Percentiles rank a stretch among this genome's conserved stretches.
These are phyloP conservation scores for Leucoptera coffeella DNA, from an alignment of 2,888 invertebrate species.

Conservation along the genomic window DNA sequence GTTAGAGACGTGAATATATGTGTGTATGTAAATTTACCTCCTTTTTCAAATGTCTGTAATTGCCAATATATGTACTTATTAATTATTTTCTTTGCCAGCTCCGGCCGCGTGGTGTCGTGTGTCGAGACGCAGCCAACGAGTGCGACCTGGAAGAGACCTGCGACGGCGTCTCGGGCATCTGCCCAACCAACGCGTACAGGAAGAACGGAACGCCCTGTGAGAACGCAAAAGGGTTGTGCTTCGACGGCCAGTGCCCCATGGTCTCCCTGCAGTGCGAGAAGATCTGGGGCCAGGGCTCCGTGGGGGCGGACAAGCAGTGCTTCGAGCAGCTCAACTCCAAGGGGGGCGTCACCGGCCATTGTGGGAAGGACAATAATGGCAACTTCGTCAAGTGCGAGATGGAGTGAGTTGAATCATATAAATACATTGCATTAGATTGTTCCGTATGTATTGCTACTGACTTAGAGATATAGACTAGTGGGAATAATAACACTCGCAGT, in stretches of 20 bases:
- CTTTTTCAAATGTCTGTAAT: background rate
- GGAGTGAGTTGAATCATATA: conserved; percentile 79
- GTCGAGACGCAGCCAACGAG: conserved; percentile 82
- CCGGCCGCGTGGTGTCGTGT: conserved; percentile 68
- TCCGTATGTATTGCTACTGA: too few species aligned
- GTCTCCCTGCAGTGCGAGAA: conserved; percentile 81
- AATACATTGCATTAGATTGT: too few species aligned
- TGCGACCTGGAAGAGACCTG: conserved; percentile 96
- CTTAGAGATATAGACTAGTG: too few species aligned
- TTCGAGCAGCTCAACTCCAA: conserved; percentile 94
- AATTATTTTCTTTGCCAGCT: conserved; percentile 59
- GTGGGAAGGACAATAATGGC: conserved; percentile 73
- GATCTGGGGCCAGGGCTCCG: conserved; percentile 88
- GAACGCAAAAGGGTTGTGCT: conserved; percentile 65
- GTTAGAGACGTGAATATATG: too few species aligned
- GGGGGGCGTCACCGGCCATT: conserved; percentile 93
- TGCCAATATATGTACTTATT: background rate
- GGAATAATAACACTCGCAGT: too few species aligned
- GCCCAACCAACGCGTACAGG: conserved; percentile 83
- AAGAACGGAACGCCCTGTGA: conserved; percentile 91
- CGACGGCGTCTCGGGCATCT: conserved; percentile 81
- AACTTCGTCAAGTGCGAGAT: conserved; percentile 80
- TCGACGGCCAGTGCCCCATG: conserved; percentile 88
- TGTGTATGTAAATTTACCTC: too few species aligned
- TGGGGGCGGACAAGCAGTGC: conserved; percentile 79